These are phyloP conservation scores for Vombatus ursinus DNA, from an alignment of 2,113 vertebrate species.

Conservation along the genomic window DNA sequence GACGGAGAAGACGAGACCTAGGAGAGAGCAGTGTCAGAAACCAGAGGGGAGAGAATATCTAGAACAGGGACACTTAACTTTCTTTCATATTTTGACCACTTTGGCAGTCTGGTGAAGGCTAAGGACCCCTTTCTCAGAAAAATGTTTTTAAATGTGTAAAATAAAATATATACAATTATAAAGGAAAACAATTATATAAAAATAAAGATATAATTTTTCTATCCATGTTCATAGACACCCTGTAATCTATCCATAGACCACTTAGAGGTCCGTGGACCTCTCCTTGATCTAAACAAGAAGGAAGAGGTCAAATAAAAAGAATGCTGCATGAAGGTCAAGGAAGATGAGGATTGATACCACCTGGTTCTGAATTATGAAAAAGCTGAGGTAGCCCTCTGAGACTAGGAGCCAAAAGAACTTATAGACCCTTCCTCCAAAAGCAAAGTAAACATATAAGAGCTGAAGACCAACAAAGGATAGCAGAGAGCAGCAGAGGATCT, in stretches of 20 bases:
- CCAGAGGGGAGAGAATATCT: background rate
- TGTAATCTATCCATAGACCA: background rate
- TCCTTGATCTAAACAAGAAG: background rate
- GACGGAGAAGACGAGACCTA: background rate
- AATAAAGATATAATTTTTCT: background rate
- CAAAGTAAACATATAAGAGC: background rate
- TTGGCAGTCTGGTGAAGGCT: too few relatives aligned
- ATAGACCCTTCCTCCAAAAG: background rate
- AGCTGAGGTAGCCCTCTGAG: background rate
- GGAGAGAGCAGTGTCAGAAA: background rate
- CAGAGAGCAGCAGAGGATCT: background rate
- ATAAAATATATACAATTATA: background rate
- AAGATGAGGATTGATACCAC: background rate
- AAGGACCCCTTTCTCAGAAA: background rate
- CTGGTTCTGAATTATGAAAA: background rate
- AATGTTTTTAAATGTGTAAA: background rate
- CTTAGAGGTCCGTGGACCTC: background rate
- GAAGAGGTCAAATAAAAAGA: background rate
- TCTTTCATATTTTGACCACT: background rate
- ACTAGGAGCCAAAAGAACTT: background rate
- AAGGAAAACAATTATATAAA: background rate
- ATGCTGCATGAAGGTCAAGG: background rate
- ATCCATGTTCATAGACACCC: background rate
- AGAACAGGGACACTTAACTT: background rate
- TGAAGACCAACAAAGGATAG: background rate